Base-by-base conservation (phyloP, 2,113 vertebrate genomes). In the Orycteropus afer region DNA sequence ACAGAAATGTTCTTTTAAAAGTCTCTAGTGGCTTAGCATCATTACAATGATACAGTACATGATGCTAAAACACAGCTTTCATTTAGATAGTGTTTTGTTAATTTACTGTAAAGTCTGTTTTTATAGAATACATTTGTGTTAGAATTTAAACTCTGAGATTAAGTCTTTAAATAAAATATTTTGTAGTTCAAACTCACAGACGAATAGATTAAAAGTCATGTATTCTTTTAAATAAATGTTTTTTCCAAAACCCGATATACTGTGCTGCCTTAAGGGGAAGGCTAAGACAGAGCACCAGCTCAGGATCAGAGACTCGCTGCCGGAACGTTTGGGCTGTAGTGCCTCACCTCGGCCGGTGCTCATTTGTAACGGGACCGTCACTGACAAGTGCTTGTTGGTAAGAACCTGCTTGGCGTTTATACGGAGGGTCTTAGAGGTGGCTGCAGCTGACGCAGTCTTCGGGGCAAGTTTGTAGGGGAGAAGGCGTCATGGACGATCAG, bases 401-500 rank as follows among this genome's bases (percentile, higher is more conserved):
- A 87, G 65, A 84, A 15, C 9, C 37, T 4, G 67, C 69, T 55
- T 40, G 81, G 87, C 45, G 32, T 91, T 25, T 17, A 22, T 88
- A 32, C 40, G 45, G 12, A 57, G 61, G 69, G 25, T 11, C 13
- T 34, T 18, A 34, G 12, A 14, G 37, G 77, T 9, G 82, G 29
- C 74, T 4, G 78, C 27, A 20, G 4, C 32, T 13, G 67, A 18
- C 32, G 29, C 32, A 0, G 71, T 0, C 2, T 12, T 2, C 14
- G 1, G n/a, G 57, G 8, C 7, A 23, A 81, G 25, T 40, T 29
- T 20, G 1, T 18, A 10, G 73, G 32, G 14, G 18, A 86, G 78
- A 90, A 94, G 67, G 18, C 14, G 61, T 83, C 90, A 99, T 99
- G 99, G 99, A 99, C 80, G 99, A 99, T 90, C 98, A 99, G 97